Evolutionary conservation across 2,888 invertebrate genomes (phyloP).

Genomic region (Molorchus minor): DNA sequence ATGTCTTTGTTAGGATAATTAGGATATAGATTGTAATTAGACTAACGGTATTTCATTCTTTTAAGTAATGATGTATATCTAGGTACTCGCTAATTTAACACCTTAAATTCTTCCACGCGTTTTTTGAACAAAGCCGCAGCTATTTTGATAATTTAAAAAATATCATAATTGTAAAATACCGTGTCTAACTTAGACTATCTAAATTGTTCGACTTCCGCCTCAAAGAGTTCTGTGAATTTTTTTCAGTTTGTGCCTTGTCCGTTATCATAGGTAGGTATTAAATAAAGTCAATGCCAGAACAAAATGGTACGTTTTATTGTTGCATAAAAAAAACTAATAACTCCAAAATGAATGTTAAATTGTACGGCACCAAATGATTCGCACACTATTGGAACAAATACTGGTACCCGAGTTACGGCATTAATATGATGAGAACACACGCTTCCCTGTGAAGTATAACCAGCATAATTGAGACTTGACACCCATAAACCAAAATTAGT

Average conservation of each 20-base stretch:
- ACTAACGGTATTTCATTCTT: conserved; percentile 11
- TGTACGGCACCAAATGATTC: too few relatives aligned
- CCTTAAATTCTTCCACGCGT: conserved; percentile 21
- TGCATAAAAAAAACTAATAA: not conserved
- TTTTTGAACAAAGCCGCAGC: conserved; percentile 32
- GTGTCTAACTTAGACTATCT: conserved; percentile 48
- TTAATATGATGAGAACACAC: conserved; percentile 13
- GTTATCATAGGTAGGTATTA: too few relatives aligned
- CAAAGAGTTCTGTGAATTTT: conserved; percentile 41
- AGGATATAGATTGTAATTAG: too few relatives aligned
- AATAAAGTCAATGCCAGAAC: conserved; percentile 9
- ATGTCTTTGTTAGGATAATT: too few relatives aligned
- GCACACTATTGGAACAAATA: conserved; percentile 4
- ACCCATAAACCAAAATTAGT: conserved; percentile 43
- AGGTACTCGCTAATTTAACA: conserved; percentile 15
- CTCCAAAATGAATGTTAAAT: too few relatives aligned
- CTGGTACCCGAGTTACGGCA: not conserved
- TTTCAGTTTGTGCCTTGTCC: conserved; percentile 18
- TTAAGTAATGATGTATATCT: conserved; percentile 1
- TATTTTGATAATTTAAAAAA: conserved; percentile 41
- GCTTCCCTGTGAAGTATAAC: conserved; percentile 40
- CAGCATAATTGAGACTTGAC: conserved; percentile 38
- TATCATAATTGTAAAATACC: conserved; percentile 50
- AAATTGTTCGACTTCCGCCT: conserved; percentile 50
- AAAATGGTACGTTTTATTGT: not conserved